Evolutionary conservation across 1,140 invertebrate genomes (phyloP).

Genomic region (Drosophila littoralis): DNA sequence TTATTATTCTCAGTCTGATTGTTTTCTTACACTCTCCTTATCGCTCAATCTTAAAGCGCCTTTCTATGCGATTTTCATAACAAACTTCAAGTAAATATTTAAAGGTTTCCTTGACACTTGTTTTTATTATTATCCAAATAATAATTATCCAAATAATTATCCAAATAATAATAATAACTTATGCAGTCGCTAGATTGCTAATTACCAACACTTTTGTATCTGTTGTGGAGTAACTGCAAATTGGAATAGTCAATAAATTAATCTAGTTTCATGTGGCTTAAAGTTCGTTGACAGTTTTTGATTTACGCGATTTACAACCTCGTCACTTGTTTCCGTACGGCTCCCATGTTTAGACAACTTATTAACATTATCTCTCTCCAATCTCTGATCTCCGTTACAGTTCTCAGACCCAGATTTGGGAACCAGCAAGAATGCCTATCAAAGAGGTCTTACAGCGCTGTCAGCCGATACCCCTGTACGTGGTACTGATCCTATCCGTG

Average conservation of each 20-base stretch:
- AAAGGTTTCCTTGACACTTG: neutral
- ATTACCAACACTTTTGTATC: constrained; percentile 30
- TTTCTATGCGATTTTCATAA: neutral
- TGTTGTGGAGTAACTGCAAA: constrained; percentile 20
- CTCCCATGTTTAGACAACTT: constrained; percentile 30
- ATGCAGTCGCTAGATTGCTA: constrained; percentile 9
- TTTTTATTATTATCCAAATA: constrained; percentile 5
- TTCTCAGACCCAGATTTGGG: neutral
- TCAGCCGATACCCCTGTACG: constrained; percentile 89
- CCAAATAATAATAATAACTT: constrained; percentile 3
- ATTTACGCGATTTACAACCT: neutral
- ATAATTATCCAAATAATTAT: constrained; percentile 12
- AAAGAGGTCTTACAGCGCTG: constrained; percentile 90
- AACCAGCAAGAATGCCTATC: constrained; percentile 86
- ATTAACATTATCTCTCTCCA: constrained; percentile 32
- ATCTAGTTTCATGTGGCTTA: constrained; percentile 7
- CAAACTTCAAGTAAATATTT: neutral
- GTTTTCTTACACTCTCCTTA: too few relatives aligned
- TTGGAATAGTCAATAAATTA: constrained; percentile 25
- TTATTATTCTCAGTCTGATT: too few relatives aligned
- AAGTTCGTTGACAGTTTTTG: constrained; percentile 34
- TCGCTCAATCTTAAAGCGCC: neutral
- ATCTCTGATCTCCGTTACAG: neutral
- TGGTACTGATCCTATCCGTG: constrained; percentile 89
- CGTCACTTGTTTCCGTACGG: constrained; percentile 6